Evolutionary conservation across 1,140 invertebrate genomes (phyloP), one percentile per base, ranked within the genome.

Genomic region (Tetranychus cinnabarinus): DNA sequence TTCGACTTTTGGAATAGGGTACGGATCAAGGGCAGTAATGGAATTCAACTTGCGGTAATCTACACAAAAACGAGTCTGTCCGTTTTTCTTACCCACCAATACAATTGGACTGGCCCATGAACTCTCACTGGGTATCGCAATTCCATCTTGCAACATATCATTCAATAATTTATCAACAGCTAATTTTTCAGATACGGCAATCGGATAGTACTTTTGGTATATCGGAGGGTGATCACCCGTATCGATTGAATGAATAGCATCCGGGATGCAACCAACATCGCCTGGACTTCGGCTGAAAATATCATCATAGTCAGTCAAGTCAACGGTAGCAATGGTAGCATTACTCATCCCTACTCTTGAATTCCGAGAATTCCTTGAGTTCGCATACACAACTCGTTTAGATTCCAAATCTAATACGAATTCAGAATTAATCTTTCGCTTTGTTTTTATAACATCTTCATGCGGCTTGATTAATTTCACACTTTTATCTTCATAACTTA

Each of bases 1-100:
- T 12, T 76, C 71, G 31, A 77, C 74, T 5, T 67, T 42, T 0
- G 74, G 76, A 2, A 79, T 61, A 13, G 64, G 39, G 64, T 54
- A 47, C 64, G 59, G 5, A 63, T 64, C 68, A 46, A 13, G 10
- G 50, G 2, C 48, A 13, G 59, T 62, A 12, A 66, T 62, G 50
- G 42, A 46, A 58, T 63, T 68, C 4, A 67, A 34, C 46, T 54
- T 37, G n/a, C 61, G 45, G n/a, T 58, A 65, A 61, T 65, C 60
- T 4, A 61, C 15, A 48, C 57, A 55, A 5, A 67, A 23, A 34
- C 58, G 37, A 6, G n/a, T 2, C 3, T 46, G 45, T 13, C 55
- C 58, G 35, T 61, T 42, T 48, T 54, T 66, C 50, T 63, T 63
- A 6, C 15, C n/a, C n/a, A 68, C 64, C 23, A 69, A 52, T 0